Base-by-base conservation (phyloP, 2,888 invertebrate species). In the Nineta flava region DNA sequence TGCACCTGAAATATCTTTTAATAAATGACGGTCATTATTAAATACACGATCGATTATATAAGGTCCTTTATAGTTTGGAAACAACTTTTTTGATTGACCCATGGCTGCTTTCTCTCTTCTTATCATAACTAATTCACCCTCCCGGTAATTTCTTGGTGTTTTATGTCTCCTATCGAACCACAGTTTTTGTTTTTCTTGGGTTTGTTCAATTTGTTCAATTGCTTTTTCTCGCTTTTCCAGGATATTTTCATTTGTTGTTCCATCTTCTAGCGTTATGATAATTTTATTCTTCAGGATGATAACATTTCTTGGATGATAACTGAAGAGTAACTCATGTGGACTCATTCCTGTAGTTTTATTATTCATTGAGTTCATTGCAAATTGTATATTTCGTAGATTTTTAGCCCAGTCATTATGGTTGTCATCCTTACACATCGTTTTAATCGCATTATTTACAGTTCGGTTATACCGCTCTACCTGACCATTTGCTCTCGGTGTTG, bases 331-430 rank as follows among this genome's bases (percentile, higher is more conserved):
- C 32, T 32, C 32, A 32, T 32, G 32, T 32, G 32, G 32, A 10
- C 32, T 32, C 10, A 7, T 7, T 32, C 32, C 32, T 7, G 32
- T 32, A 7, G 32, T 32, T 32, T 32, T 32, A 32, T 32, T 32
- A 9, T 32, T 32, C 32, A 32, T 32, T 10, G 32, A 9, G 32
- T 32, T 32, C 10, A 32, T 32, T 7, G 32, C 7, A 32, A 32
- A 51, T 53, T 13, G 56, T 55, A 47, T 58, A 48, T 41, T 13
- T 7, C 41, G n/a, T 41, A 41, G n/a, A 9, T 41, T 41, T 13
- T 13, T 15, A 41, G 6, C 41, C 41, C 41, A 41, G 10, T 32
- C 32, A 9, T 32, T 32, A 9, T n/a, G 6, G n/a, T 41, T n/a
- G n/a, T 41, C 41, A 9, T 13, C 13, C 13, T 41, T 9, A 12